A percentile compares a stretch with the other conserved stretches of the same genome.
These are phyloP conservation scores for Lepidurus couesii DNA, from an alignment of 1,140 invertebrate species.

Conservation along the genomic window DNA sequence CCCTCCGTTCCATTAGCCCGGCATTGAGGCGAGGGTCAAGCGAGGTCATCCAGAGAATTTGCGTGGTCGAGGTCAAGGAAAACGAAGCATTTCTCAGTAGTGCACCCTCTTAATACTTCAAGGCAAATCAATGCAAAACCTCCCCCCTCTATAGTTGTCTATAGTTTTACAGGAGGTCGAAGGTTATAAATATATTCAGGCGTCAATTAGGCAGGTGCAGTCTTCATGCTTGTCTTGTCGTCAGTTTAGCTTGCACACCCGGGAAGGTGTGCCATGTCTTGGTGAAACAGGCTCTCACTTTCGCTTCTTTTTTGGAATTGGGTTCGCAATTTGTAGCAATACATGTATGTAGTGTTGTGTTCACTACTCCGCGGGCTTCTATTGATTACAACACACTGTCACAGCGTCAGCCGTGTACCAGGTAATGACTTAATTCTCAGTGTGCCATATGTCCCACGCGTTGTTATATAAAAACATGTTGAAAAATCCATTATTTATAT, in stretches of 20 bases:
- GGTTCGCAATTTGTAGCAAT: background rate
- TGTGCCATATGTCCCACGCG: no score
- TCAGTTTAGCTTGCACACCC: constrained; percentile 14
- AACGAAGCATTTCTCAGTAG: background rate
- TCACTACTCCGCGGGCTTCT: background rate
- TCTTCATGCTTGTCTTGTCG: constrained; percentile 21
- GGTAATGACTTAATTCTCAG: no score
- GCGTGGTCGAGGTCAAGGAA: background rate
- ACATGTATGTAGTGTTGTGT: constrained; percentile 2
- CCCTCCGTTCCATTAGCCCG: background rate
- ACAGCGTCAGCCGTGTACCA: no score
- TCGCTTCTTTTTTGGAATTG: background rate
- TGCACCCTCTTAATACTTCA: background rate
- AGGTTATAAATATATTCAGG: constrained; percentile 20
- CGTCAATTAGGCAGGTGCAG: constrained; percentile 20
- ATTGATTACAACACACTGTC: no score
- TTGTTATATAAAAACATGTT: no score
- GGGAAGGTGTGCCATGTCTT: constrained; percentile 8
- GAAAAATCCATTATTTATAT: no score
- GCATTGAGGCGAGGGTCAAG: background rate
- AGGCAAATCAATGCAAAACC: background rate
- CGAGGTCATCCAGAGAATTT: constrained; percentile 10
- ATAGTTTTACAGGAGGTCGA: background rate
- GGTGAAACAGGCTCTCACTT: background rate
- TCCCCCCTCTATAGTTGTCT: background rate